A percentile compares a stretch with the other conserved stretches of the same genome.
Conservation (phyloP, 1,140 invertebrate genomes). For the Rhagoletis pomonella region DNA sequence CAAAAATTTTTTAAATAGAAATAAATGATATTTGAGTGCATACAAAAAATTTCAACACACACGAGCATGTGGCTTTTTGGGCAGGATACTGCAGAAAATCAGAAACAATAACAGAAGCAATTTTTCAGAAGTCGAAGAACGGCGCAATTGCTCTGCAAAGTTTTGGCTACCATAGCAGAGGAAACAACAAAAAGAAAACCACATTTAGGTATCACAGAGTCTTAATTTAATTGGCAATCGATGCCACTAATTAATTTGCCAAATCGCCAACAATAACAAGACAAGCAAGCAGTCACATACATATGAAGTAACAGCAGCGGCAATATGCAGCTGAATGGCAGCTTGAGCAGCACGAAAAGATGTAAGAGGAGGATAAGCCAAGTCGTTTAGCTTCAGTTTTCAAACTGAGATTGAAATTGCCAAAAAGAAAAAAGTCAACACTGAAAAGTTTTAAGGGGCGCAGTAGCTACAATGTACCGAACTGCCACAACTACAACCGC, state of each 20-base stretch:
- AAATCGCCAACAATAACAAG: not conserved
- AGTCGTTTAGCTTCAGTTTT: not conserved
- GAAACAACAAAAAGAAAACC: not conserved
- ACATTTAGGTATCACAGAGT: not conserved
- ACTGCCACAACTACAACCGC: not conserved
- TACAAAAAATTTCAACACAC: no score
- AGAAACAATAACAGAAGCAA: no score
- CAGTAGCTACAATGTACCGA: not conserved
- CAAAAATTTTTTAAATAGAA: no score
- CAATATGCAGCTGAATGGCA: not conserved
- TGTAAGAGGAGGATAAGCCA: not conserved
- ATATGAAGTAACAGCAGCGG: not conserved
- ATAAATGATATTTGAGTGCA: no score
- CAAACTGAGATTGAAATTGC: not conserved
- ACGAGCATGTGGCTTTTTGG: no score
- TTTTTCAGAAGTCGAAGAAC: no score
- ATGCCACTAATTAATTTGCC: conserved; percentile 3
- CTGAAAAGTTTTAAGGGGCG: not conserved
- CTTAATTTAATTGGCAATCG: not conserved
- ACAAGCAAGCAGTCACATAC: not conserved
- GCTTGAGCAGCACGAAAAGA: not conserved
- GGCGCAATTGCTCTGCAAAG: no score
- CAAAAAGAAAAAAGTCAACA: not conserved
- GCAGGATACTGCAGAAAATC: no score
- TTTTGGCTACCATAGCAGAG: no score